Percentiles rank a stretch among this genome's conserved stretches.
phyloP scores from a whole-genome alignment of 1,140 invertebrate genomes.

The Harlomillsia oculata region DNA sequence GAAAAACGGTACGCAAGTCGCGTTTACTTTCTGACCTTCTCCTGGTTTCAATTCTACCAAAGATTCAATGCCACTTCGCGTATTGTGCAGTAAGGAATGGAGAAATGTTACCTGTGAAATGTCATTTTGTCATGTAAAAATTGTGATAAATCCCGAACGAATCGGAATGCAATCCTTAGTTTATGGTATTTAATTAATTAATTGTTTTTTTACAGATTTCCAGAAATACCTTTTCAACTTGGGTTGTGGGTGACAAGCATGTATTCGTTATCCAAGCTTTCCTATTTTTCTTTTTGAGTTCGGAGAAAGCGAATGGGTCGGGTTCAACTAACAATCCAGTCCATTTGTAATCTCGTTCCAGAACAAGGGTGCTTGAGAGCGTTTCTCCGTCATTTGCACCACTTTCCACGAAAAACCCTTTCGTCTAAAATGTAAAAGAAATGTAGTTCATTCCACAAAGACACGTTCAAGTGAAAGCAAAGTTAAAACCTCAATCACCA shows the following conservation, averaged over 20 bases:
- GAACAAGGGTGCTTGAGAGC: conserved; percentile 27
- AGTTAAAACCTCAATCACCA: too few relatives aligned
- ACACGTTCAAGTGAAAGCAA: too few relatives aligned
- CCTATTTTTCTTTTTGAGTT: conserved; percentile 28
- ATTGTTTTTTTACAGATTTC: too few relatives aligned
- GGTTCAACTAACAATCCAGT: conserved; percentile 30
- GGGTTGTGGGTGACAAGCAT: conserved; percentile 24
- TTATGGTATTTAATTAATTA: too few relatives aligned
- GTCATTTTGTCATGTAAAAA: not conserved
- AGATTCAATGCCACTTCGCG: not conserved
- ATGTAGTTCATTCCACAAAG: not conserved
- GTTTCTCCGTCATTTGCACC: conserved; percentile 34
- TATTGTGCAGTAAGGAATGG: not conserved
- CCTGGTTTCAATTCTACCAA: not conserved
- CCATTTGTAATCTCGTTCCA: conserved; percentile 32
- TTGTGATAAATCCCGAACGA: too few relatives aligned
- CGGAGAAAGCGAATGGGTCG: conserved; percentile 33
- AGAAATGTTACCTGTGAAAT: not conserved
- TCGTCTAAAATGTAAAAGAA: conserved; percentile 11
- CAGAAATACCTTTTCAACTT: conserved; percentile 24
- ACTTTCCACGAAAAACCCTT: conserved; percentile 34
- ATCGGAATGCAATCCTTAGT: too few relatives aligned
- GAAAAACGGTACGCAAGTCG: conserved; percentile 3
- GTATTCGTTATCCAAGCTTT: conserved; percentile 22
- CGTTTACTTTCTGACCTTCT: not conserved